phyloP scores from a whole-genome alignment of 2,888 invertebrate genomes.

The Acleris laterana region DNA sequence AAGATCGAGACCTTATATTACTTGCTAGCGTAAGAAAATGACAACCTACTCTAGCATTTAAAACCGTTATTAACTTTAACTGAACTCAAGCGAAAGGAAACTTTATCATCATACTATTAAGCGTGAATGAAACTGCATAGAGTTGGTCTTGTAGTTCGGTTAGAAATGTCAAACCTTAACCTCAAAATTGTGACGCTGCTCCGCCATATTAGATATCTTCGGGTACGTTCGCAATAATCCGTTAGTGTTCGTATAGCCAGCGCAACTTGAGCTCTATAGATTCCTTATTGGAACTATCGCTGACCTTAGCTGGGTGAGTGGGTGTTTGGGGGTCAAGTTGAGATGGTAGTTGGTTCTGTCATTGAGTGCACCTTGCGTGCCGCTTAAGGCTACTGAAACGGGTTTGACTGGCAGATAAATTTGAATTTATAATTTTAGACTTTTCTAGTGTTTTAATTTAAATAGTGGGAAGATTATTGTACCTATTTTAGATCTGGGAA shows the following conservation, averaged over 20 bases:
- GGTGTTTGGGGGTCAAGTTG: conserved; percentile 51
- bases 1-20: conserved; percentile 79
- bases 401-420: conserved; percentile 29
- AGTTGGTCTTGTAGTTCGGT: conserved; percentile 58
- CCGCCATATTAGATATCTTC: conserved; percentile 73
- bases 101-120: conserved; percentile 49
- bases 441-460: conserved; percentile 23
- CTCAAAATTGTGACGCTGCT: conserved; percentile 79
- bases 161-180: conserved; percentile 83
- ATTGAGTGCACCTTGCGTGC: conserved; percentile 59
- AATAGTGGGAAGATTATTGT: not conserved
- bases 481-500: not conserved
- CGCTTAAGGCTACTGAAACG: conserved; percentile 40
- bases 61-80: conserved; percentile 47
- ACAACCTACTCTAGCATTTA: conserved; percentile 67
- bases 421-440: conserved; percentile 33
- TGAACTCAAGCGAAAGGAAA: conserved; percentile 49
- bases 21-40: conserved; percentile 63
- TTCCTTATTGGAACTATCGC: conserved; percentile 42
- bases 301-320: conserved; percentile 39
- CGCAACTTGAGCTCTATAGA: conserved; percentile 48
- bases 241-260: conserved; percentile 49
- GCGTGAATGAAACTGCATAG: conserved; percentile 41
- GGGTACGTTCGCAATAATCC: conserved; percentile 58
- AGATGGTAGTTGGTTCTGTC: conserved; percentile 56